A percentile compares a stretch with the other conserved stretches of the same genome.
Conservation (phyloP, 35 echinoderm and acorn worm species). For the Holothuria glaberrima region DNA sequence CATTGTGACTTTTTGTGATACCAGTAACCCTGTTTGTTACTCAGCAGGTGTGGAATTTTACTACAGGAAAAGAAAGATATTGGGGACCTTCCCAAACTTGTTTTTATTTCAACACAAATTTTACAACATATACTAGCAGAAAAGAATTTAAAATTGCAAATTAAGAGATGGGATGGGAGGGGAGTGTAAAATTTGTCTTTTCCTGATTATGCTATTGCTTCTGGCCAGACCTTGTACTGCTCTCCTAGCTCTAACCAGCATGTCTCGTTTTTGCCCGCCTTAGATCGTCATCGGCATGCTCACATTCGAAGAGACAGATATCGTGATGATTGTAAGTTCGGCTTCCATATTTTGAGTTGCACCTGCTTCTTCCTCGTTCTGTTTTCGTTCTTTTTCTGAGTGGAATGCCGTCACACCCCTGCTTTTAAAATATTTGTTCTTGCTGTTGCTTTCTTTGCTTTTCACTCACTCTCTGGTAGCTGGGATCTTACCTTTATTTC, state of each 20-base stretch:
- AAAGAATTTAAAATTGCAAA: background rate
- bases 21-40: too few relatives aligned
- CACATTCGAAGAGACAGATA: constrained; percentile 77
- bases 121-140: too few relatives aligned
- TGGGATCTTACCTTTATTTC: too few relatives aligned
- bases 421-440: too few relatives aligned
- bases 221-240: background rate
- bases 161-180: background rate
- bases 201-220: background rate
- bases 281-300: constrained; percentile 74
- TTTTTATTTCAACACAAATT: too few relatives aligned
- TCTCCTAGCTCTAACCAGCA: constrained; percentile 49
- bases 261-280: constrained; percentile 63
- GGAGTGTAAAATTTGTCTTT: background rate
- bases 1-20: too few relatives aligned
- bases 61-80: too few relatives aligned
- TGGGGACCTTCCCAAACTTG: too few relatives aligned
- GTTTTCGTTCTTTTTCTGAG: constrained; percentile 55
- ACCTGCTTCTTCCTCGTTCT: background rate
- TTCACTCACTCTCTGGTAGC: too few relatives aligned
- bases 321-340: constrained; percentile 78
- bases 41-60: too few relatives aligned
- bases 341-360: constrained; percentile 55
- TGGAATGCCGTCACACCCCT: too few relatives aligned
- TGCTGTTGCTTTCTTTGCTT: too few relatives aligned